A percentile compares a stretch with the other conserved stretches of the same genome.
phyloP scores from a whole-genome alignment of 2,797 vertebrate genomes.

The Balearica regulorum region DNA sequence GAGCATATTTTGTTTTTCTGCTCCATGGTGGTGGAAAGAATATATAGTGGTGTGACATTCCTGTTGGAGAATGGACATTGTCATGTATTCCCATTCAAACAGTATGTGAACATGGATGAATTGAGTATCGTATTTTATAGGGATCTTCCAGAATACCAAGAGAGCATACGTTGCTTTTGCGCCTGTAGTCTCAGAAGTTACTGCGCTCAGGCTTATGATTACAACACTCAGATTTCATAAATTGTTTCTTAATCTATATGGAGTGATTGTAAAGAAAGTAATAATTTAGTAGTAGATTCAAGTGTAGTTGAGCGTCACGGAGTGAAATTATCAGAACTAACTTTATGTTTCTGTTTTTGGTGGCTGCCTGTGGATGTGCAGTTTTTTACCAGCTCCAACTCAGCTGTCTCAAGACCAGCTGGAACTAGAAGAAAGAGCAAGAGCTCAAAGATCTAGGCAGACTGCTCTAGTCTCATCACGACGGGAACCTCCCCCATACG shows the following conservation, averaged over 20 bases:
- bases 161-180: not conserved
- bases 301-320: not conserved
- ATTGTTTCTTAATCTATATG: not conserved
- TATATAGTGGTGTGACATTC: fast-evolving
- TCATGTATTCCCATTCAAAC: not conserved
- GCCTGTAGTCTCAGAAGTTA: not conserved
- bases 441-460: slow-evolving; percentile 87
- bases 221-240: not conserved
- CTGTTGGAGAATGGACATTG: not conserved
- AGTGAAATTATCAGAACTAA: not conserved
- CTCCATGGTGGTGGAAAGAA: fast-evolving
- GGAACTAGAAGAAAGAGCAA: slow-evolving; percentile 89
- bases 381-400: slow-evolving; percentile 93
- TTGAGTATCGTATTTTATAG: not conserved
- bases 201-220: not conserved
- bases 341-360: not conserved
- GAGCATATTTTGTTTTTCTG: fast-evolving
- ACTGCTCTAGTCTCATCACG: slow-evolving; percentile 88
- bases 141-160: not conserved
- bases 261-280: not conserved
- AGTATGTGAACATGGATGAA: not conserved
- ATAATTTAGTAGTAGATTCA: not conserved
- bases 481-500: slow-evolving; percentile 89
- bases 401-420: slow-evolving; percentile 98
- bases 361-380: not conserved